Evolutionary conservation across 2,113 vertebrate species (phyloP), one percentile per base, ranked within the genome.

Genomic region (Gobius niger): DNA sequence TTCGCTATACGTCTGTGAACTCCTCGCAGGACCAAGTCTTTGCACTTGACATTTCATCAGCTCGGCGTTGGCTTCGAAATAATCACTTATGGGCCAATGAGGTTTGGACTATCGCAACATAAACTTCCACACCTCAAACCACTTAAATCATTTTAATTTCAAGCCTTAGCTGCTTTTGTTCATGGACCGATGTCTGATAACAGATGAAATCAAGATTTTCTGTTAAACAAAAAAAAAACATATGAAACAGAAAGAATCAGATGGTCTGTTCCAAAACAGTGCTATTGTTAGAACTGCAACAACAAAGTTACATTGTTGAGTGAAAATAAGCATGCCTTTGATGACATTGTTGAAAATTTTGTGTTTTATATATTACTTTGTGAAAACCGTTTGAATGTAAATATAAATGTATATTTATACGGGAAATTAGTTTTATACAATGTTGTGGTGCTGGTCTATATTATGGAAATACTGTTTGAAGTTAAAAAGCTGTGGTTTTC

Each of bases 21-120:
- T 67, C 91, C 10, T 84, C 86, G 2, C 93, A 91, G 82, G 96
- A 98, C 67, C 94, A 98, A 76, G 90, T 98, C 67, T 99, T 95
- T 80, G 90, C 79, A 42, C 84, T 99, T 47, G 93, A 95, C 72
- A 56, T 89, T 14, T 63, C 77, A 54, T 95, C 93, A 5, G 95
- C 94, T 62, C 76, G 92, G 1, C 94, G 88, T 51, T 98, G 96
- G 96, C 88, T 98, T 71, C 92, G 87, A 49, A 90, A 94, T 63
- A 98, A 99, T 75, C 91, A 93, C 82, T 85, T 93, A 52, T 99
- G 96, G 96, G 95, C 96, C 67, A 92, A 85, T n/a, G 93, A 94
- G 61, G 77, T 95, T 67, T 98, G 96, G 95, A 59, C 51, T 2
- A 49, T 59, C 5, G 80, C 57, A 68, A 15, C 47, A 6, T 51